Conservation (phyloP, 2,797 vertebrate genomes). For the Astyanax mexicanus region DNA sequence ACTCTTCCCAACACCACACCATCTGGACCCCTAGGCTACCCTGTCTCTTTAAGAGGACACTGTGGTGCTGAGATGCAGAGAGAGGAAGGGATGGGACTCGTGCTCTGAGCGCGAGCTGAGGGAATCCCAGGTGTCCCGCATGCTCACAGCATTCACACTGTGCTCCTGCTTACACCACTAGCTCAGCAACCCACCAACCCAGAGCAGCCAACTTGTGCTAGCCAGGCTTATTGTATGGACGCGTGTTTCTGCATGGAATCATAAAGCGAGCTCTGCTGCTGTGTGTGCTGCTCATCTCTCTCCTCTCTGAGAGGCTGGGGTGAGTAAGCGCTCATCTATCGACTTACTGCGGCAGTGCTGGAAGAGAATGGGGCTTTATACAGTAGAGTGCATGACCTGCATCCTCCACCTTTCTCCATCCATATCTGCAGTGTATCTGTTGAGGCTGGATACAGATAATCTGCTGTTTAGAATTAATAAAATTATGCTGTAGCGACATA, state of each 20-base stretch:
- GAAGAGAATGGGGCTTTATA: background rate
- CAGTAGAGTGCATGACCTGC: background rate
- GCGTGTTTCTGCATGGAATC: slow-evolving; percentile 6
- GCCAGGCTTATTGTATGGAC: background rate
- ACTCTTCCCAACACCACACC: background rate
- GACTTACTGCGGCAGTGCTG: slow-evolving; percentile 45
- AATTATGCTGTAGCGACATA: slow-evolving; percentile 14
- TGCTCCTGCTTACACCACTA: background rate
- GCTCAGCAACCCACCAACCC: background rate
- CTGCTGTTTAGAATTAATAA: background rate
- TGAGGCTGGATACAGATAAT: background rate
- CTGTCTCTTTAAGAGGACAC: slow-evolving; percentile 75
- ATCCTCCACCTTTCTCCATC: background rate
- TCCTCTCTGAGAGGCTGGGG: background rate
- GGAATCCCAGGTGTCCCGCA: background rate
- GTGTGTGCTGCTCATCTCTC: background rate
- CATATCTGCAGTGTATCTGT: background rate
- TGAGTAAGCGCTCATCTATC: slow-evolving; percentile 40
- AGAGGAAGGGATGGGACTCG: slow-evolving; percentile 2
- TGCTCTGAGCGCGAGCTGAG: background rate
- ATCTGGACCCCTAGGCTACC: background rate
- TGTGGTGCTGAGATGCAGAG: slow-evolving; percentile 10
- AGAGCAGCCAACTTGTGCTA: no score
- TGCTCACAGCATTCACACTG: background rate
- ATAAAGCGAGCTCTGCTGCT: slow-evolving; percentile 6